Conservation (phyloP, 2,113 vertebrate genomes). For the Paraplagusia blochii region DNA sequence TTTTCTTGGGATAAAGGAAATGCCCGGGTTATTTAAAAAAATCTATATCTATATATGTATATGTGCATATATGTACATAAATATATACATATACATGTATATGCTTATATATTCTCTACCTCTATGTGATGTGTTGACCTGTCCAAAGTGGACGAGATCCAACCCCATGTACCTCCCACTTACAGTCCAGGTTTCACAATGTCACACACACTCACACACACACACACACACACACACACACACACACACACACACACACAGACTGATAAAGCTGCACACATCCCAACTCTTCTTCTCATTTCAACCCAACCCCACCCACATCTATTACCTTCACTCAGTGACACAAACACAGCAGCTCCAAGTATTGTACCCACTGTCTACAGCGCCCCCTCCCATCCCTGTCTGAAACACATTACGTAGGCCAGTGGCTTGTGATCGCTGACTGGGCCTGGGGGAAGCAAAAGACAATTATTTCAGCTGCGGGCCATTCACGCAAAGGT, state of each 20-base stretch:
- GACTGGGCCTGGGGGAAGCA: constrained; percentile 69
- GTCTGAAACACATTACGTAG: constrained; percentile 75
- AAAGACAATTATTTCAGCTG: constrained; percentile 77
- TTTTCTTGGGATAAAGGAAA: too few relatives aligned
- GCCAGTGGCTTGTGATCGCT: constrained; percentile 73
- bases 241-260: constrained; percentile 6
- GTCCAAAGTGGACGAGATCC: constrained; percentile 64
- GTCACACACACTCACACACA: constrained; percentile 16
- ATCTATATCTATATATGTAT: too few relatives aligned
- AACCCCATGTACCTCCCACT: constrained; percentile 60
- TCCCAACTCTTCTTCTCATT: constrained; percentile 16
- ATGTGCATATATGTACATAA: too few relatives aligned
- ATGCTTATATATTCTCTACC: background rate
- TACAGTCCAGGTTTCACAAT: constrained; percentile 37
- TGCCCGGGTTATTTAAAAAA: too few relatives aligned
- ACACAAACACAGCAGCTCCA: constrained; percentile 11
- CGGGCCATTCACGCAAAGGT: constrained; percentile 75
- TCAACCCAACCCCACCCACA: constrained; percentile 1
- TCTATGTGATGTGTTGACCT: constrained; percentile 38
- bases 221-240: constrained; percentile 20
- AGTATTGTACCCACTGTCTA: constrained; percentile 40
- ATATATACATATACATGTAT: too few relatives aligned
- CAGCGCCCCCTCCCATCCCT: constrained; percentile 13
- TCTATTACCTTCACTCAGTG: constrained; percentile 2
- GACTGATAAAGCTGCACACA: constrained; percentile 22